Evolutionary conservation across 2,113 vertebrate species (phyloP).

Genomic region (Prinia subflava): DNA sequence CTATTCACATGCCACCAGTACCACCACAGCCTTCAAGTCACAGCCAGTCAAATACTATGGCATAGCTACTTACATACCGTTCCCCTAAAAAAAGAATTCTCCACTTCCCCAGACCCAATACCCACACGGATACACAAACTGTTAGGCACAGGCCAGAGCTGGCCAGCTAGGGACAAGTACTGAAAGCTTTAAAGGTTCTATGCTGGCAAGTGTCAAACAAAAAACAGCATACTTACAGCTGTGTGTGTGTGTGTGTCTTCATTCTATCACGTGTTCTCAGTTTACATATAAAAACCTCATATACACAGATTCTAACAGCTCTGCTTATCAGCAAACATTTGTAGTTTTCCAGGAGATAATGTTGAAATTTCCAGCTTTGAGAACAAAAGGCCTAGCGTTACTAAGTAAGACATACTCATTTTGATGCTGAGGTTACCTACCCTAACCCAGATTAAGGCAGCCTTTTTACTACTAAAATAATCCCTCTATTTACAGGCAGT

Average conservation of each 20-base stretch:
- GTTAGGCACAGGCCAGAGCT: neutral
- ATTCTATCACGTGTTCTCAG: neutral
- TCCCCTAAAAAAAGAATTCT: neutral
- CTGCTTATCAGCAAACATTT: neutral
- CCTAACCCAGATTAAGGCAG: neutral
- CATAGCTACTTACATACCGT: neutral
- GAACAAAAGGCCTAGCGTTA: neutral
- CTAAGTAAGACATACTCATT: neutral
- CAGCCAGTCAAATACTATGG: neutral
- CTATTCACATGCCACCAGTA: fast-evolving
- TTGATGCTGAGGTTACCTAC: neutral
- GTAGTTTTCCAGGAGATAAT: neutral
- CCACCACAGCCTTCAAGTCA: neutral
- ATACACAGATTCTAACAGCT: neutral
- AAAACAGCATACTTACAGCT: neutral
- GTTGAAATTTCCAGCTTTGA: neutral
- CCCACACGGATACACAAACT: neutral
- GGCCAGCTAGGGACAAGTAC: neutral
- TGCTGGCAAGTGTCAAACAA: neutral
- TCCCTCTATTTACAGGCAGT: neutral
- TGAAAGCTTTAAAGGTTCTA: neutral
- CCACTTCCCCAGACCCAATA: neutral
- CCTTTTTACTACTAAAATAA: neutral
- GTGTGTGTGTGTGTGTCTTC: neutral
- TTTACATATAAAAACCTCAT: neutral